Evolutionary conservation across 2,797 vertebrate species (phyloP).

Genomic region (Selene dorsalis): DNA sequence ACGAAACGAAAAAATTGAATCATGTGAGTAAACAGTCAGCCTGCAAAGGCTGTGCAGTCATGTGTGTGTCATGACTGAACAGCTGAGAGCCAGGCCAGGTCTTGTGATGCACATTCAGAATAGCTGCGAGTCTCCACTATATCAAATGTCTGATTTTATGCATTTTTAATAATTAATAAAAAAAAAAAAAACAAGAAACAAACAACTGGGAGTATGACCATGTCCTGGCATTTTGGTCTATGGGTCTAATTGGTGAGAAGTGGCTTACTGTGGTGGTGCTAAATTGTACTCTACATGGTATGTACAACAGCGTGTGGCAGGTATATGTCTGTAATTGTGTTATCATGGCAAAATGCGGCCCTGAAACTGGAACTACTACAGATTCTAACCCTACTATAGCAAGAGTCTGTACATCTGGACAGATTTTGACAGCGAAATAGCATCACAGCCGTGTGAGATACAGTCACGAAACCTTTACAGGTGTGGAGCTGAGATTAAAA

Average conservation of each 20-base stretch:
- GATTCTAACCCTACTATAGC: no score
- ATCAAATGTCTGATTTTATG: not conserved
- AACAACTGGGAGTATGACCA: no score
- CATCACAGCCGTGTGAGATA: no score
- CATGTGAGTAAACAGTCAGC: constrained; percentile 60
- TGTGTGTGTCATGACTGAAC: constrained; percentile 56
- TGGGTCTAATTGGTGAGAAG: not conserved
- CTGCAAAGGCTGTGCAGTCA: constrained; percentile 46
- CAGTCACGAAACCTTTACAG: no score
- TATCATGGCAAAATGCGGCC: no score
- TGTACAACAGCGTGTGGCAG: not conserved
- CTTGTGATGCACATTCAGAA: constrained; percentile 67
- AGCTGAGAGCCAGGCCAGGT: constrained; percentile 51
- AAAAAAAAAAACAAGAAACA: no score
- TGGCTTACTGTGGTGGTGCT: not conserved
- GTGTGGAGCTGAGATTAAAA: no score
- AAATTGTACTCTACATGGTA: not conserved
- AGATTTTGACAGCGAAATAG: no score
- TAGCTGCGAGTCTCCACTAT: not conserved
- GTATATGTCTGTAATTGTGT: no score
- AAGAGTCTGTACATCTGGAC: no score
- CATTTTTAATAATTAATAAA: not conserved
- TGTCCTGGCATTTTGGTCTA: not conserved
- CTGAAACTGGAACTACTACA: no score
- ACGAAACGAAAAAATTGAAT: constrained; percentile 32